Conservation (phyloP, 2,888 invertebrate genomes). For the Epinotia ramella region DNA sequence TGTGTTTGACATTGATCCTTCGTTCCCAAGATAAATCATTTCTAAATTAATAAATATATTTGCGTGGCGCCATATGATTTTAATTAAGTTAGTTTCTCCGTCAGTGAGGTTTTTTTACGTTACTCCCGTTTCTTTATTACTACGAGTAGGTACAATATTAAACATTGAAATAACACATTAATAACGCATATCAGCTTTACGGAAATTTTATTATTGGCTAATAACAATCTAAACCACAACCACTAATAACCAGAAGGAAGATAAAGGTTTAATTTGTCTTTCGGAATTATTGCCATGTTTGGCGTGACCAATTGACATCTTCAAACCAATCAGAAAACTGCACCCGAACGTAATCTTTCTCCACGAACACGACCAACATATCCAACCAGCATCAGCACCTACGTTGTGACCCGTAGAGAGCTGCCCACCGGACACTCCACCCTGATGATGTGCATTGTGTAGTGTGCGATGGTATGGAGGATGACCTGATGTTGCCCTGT, state of each 20-base stretch:
- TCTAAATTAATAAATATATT: background rate
- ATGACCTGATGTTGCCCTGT: slow-evolving; percentile 83
- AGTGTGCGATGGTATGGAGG: slow-evolving; percentile 66
- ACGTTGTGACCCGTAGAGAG: slow-evolving; percentile 22
- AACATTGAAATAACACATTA: background rate
- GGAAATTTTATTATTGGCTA: slow-evolving; percentile 6
- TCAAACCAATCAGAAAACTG: slow-evolving; percentile 22
- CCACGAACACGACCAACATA: slow-evolving; percentile 33
- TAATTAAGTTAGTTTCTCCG: background rate
- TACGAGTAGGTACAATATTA: background rate
- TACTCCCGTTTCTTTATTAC: background rate
- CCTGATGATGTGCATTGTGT: slow-evolving; percentile 40
- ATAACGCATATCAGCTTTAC: background rate
- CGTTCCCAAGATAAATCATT: background rate
- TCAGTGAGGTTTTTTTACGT: background rate
- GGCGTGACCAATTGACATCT: background rate
- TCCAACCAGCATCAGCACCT: slow-evolving; percentile 16
- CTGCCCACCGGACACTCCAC: slow-evolving; percentile 32
- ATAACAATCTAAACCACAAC: background rate
- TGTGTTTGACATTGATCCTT: background rate
- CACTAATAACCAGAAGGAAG: background rate
- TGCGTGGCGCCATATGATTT: background rate
- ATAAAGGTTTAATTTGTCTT: background rate
- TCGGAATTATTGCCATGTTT: background rate
- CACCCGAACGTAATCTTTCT: slow-evolving; percentile 10